Conservation (phyloP, 1,140 invertebrate genomes). For the Eupeodes corollae region DNA sequence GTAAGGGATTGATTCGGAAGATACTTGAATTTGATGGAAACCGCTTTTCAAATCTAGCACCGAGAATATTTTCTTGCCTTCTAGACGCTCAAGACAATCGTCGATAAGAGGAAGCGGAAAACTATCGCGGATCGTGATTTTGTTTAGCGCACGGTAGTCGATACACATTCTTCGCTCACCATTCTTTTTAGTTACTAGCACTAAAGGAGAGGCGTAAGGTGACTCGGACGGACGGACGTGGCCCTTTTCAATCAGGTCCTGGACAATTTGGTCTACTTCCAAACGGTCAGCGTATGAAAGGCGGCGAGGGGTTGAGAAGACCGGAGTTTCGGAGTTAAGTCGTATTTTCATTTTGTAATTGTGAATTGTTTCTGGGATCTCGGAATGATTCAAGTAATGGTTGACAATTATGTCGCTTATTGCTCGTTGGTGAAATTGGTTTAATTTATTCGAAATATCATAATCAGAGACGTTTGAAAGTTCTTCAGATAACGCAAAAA, state of each 20-base stretch:
- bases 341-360: slow-evolving; percentile 6
- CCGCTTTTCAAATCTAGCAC: slow-evolving; percentile 35
- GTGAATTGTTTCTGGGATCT: not conserved
- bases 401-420: not conserved
- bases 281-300: slow-evolving; percentile 11
- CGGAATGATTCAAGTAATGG: not conserved
- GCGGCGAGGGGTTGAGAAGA: slow-evolving; percentile 12
- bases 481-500: too few species aligned
- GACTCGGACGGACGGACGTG: slow-evolving; percentile 19
- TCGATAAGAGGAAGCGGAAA: slow-evolving; percentile 28
- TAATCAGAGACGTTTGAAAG: too few species aligned
- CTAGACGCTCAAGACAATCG: slow-evolving; percentile 22
- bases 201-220: slow-evolving; percentile 18
- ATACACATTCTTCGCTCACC: slow-evolving; percentile 13
- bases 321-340: slow-evolving; percentile 5
- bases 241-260: slow-evolving; percentile 11
- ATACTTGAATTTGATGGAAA: slow-evolving; percentile 25
- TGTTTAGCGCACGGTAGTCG: slow-evolving; percentile 18
- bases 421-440: too few species aligned
- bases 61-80: too few species aligned
- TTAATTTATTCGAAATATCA: too few species aligned
- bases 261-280: slow-evolving; percentile 13
- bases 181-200: slow-evolving; percentile 20
- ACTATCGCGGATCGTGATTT: slow-evolving; percentile 10
- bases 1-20: slow-evolving; percentile 11